Evolutionary conservation across 2,888 invertebrate species (phyloP).

Genomic region (Scaptomyza caliginosa): DNA sequence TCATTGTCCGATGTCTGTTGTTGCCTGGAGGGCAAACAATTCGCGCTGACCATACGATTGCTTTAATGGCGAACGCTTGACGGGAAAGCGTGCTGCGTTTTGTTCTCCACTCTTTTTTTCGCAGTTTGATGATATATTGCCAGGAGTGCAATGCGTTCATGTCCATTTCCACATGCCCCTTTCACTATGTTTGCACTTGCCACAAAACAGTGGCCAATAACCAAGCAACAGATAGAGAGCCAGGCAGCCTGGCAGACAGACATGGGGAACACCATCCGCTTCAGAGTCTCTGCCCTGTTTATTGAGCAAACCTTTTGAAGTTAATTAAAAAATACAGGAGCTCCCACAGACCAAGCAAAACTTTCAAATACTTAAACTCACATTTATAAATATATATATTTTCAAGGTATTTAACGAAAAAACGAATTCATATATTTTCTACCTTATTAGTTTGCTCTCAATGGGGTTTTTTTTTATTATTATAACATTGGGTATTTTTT

Average conservation of each 20-base stretch:
- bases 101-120: constrained; percentile 1
- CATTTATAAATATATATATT: neutral
- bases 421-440: constrained; percentile 46
- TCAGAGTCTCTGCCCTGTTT: constrained; percentile 40
- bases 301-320: constrained; percentile 62
- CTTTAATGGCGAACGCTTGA: constrained; percentile 61
- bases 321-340: constrained; percentile 66
- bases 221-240: constrained; percentile 6
- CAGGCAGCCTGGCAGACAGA: neutral
- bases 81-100: constrained; percentile 54
- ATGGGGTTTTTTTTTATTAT: neutral
- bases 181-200: constrained; percentile 65
- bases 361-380: constrained; percentile 63
- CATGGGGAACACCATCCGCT: neutral
- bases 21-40: constrained; percentile 50
- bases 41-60: constrained; percentile 38
- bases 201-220: constrained; percentile 75
- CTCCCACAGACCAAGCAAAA: constrained; percentile 1
- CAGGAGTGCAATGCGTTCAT: constrained; percentile 36
- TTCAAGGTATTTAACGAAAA: constrained; percentile 29
- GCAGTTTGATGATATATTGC: constrained; percentile 59
- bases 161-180: constrained; percentile 57
- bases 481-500: constrained; percentile 6
- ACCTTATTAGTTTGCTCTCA: constrained; percentile 58
- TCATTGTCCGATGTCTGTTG: neutral